Conservation (phyloP, 2,113 vertebrate genomes). For the Chrysemys picta region DNA sequence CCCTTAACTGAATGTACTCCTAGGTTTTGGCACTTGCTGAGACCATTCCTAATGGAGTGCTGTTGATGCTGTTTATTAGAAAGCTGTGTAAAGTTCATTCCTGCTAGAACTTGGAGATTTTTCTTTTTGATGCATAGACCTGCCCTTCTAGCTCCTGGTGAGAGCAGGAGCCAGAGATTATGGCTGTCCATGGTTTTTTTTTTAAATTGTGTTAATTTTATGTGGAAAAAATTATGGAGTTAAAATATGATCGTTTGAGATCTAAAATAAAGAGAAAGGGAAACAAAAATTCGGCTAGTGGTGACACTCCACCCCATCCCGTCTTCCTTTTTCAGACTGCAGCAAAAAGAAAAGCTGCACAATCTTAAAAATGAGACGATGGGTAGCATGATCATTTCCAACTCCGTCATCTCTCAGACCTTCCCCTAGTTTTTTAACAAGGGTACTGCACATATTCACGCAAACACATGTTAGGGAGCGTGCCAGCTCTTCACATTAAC, state of each 20-base stretch:
- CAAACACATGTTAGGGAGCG: accelerated
- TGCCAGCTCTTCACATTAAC: background rate
- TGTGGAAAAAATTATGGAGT: background rate
- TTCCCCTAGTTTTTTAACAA: background rate
- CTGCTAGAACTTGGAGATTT: background rate
- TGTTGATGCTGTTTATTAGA: background rate
- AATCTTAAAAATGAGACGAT: background rate
- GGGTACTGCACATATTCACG: background rate
- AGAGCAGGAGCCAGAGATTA: slow-evolving; percentile 5
- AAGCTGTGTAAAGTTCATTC: background rate
- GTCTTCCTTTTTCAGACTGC: background rate
- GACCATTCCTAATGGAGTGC: accelerated
- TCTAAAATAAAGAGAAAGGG: slow-evolving; percentile 10
- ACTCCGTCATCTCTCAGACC: background rate
- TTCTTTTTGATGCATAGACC: background rate
- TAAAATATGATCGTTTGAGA: background rate
- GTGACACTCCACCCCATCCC: slow-evolving; percentile 21
- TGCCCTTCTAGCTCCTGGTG: background rate
- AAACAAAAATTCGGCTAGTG: background rate
- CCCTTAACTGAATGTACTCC: background rate
- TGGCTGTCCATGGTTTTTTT: background rate
- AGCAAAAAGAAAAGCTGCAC: background rate
- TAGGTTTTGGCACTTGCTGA: background rate
- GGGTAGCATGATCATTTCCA: background rate
- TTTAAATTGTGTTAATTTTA: background rate